Conservation (phyloP, 2,888 invertebrate genomes). For the Mythimna lalbum region DNA sequence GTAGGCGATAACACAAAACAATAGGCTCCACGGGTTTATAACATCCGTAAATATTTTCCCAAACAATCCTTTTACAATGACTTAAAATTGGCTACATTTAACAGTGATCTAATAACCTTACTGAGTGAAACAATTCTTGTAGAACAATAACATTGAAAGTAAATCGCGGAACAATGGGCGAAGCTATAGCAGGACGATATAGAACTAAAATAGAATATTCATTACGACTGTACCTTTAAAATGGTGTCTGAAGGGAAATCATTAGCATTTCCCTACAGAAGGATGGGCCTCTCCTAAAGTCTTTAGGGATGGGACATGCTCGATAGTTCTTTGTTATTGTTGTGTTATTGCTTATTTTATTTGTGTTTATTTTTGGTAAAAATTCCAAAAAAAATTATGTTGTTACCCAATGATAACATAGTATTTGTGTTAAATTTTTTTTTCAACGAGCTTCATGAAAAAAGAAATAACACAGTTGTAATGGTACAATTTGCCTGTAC, state of each 20-base stretch:
- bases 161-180: conserved; percentile 58
- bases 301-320: conserved; percentile 67
- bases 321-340: conserved; percentile 42
- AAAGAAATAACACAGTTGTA: background rate
- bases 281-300: conserved; percentile 76
- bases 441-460: background rate
- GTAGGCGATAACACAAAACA: conserved; percentile 12
- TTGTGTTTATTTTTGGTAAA: too few species aligned
- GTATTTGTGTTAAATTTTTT: too few species aligned
- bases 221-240: conserved; percentile 82
- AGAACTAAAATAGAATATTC: conserved; percentile 75
- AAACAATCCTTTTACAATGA: conserved; percentile 17
- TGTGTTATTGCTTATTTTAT: background rate
- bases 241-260: conserved; percentile 82
- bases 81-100: conserved; percentile 24
- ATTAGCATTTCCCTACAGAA: conserved; percentile 87
- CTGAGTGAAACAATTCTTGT: conserved; percentile 35
- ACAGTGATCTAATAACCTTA: conserved; percentile 42
- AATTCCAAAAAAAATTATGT: too few species aligned
- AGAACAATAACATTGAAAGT: conserved; percentile 59
- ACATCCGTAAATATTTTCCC: conserved; percentile 28
- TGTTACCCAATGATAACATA: too few species aligned
- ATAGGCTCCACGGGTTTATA: conserved; percentile 11
- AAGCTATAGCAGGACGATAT: conserved; percentile 47
- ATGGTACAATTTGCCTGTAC: background rate